Base-by-base conservation (phyloP, 1,140 invertebrate species). In the Drosophila equinoxialis region DNA sequence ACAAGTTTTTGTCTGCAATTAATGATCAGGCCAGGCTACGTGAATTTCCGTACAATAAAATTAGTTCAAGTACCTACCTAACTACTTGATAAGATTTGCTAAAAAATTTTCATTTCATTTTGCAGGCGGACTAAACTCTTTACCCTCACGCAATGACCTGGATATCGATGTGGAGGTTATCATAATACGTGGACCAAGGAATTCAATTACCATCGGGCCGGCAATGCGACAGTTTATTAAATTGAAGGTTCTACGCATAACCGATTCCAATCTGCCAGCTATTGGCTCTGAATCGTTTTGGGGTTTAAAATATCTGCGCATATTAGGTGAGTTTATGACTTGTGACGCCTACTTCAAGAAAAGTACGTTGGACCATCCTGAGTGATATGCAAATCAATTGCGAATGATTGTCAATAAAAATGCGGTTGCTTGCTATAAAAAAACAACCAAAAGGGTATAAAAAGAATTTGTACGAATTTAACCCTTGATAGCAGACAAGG, bases 241-340 rank as follows among this genome's bases (percentile, higher is more conserved):
- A 58, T 92, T 97, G 30, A 94, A 95, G 90, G 95, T 96, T 90
- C 92, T 97, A 1, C 95, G 95, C 78, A 96, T 97, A 42, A 95
- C 94, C 1, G 94, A 95, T 68, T 96, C 96, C 1, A 95, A 95
- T 81, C 92, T 97, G 5, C 96, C 96, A 1, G 95, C 95, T 11
- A 95, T 97, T 66, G 96, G 96, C 0, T 94, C 94, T 66, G 94
- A 96, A 81, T 96, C 96, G 8, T 96, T 97, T 90, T 96, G 95
- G 94, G 95, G 95, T 2, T 93, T 96, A 1, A 94, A 93, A 63
- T 94, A 94, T 65, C 92, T 97, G 33, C 93, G 94, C 70, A 91
- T 95, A 33, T 93, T 97, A 42, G 91, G 91, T 92, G 76, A 91
- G 90, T 92, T 79, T 75, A 73, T 86, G 79, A 79, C 71, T 77